phyloP scores from a whole-genome alignment of 2,113 vertebrate genomes.

The Sula dactylatra region DNA sequence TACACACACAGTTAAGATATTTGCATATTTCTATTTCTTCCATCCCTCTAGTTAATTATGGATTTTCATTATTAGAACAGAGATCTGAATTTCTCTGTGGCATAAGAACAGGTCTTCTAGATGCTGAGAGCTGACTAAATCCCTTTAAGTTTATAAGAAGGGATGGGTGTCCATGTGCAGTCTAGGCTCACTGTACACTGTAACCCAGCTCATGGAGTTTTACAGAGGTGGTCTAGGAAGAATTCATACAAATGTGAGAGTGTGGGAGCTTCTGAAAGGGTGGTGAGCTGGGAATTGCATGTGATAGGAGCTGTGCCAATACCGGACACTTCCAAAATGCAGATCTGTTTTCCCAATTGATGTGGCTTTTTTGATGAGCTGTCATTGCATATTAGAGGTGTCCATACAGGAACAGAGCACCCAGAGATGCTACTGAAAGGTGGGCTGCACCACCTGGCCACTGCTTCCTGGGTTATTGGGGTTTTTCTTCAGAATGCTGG shows the following conservation, averaged over 20 bases:
- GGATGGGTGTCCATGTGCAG: background rate
- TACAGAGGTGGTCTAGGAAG: rapidly evolving
- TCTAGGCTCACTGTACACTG: background rate
- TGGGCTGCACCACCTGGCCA: background rate
- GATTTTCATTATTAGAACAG: background rate
- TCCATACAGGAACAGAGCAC: background rate
- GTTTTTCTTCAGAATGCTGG: background rate
- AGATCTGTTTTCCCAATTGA: background rate
- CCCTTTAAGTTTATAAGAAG: background rate
- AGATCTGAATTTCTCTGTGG: background rate
- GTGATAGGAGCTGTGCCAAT: background rate
- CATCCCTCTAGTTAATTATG: background rate
- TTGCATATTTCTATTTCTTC: background rate
- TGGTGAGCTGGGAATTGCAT: background rate
- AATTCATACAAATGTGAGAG: background rate
- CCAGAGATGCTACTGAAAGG: background rate
- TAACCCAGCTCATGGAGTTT: background rate
- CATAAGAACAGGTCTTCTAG: background rate
- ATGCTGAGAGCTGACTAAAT: background rate
- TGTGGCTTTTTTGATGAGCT: background rate
- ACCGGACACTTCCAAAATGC: rapidly evolving
- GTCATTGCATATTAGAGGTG: background rate
- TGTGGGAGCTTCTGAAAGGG: background rate
- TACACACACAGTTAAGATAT: background rate
- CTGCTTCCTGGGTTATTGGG: background rate